Evolutionary conservation across 2,113 vertebrate genomes (phyloP).

Genomic region (Gambusia affinis): DNA sequence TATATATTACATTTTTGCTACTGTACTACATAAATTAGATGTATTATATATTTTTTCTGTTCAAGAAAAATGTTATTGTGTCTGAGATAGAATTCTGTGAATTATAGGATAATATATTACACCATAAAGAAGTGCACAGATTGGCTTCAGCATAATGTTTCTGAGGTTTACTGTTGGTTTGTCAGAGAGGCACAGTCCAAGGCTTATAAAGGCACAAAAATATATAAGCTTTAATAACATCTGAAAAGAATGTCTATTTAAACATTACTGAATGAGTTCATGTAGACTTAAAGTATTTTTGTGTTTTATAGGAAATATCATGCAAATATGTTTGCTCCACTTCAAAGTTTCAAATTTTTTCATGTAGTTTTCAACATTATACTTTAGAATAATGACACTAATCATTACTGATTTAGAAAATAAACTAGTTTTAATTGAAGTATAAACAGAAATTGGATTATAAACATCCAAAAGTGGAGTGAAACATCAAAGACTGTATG

Average conservation of each 20-base stretch:
- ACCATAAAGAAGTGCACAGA: constrained; percentile 13
- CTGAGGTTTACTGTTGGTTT: constrained; percentile 6
- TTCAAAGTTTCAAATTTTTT: no score
- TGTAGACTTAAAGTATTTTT: not conserved
- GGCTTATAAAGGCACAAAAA: constrained; percentile 15
- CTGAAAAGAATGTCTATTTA: constrained; percentile 9
- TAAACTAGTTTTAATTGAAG: no score
- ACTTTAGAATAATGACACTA: no score
- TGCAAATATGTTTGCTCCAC: no score
- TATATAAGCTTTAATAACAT: constrained; percentile 7
- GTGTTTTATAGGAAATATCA: no score
- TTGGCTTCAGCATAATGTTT: constrained; percentile 16
- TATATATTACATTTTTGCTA: constrained; percentile 1
- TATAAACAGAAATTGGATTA: not conserved
- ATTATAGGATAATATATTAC: constrained; percentile 2
- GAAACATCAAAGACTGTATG: not conserved
- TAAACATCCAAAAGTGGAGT: not conserved
- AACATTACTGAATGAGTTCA: not conserved
- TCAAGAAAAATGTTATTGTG: constrained; percentile 5
- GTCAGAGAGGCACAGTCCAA: not conserved
- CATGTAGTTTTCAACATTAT: no score
- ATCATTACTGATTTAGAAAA: no score
- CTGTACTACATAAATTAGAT: not conserved
- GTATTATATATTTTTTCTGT: not conserved
- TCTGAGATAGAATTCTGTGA: constrained; percentile 4